Evolutionary conservation across 2,888 invertebrate genomes (phyloP), one percentile per base, ranked within the genome.

Genomic region (Artemia sinica): DNA sequence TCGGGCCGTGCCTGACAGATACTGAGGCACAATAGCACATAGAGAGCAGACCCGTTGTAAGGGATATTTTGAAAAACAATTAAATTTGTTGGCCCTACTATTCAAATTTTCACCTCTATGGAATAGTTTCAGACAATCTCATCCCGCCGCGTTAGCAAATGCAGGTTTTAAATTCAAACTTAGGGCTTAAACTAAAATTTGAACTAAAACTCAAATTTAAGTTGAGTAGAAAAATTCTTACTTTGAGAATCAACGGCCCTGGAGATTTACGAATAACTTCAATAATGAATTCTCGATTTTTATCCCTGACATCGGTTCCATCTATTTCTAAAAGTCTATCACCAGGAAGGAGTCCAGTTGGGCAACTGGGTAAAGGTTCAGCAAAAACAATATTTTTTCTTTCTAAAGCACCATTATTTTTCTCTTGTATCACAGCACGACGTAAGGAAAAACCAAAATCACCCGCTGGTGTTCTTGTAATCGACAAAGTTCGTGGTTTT

Each of bases 361-460:
- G 82, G 82, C 73, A 84, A 82, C 71, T 84, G 12, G 86, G 85
- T 12, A 91, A 91, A 1, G 93, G 93, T 77, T 94, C 93, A 12
- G 93, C 93, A 75, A 94, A 87, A 73, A 91, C 89, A 48, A 92
- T 91, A 69, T 88, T 84, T 74, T 74, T 73, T 67, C 74, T 74
- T 0, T 71, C 71, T 49, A 75, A 76, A 9, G 28, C 65, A 65
- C 69, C 58, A 41, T 50, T 80, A 78, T 73, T 80, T 80, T 88
- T 82, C 76, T 90, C 85, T 72, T 91, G 83, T 66, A 91, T 85
- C 77, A 90, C 86, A 4, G 92, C 92, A 74, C 93, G 84, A 8
- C 94, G 84, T 72, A 95, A 80, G 72, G 92, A 93, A 76, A 95
- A 94, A 0, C 95, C 95, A 77, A 95, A 95, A 78, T 94, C 94